These are phyloP conservation scores for Drosophila nannoptera DNA, from an alignment of 1,140 invertebrate species.

Conservation along the genomic window DNA sequence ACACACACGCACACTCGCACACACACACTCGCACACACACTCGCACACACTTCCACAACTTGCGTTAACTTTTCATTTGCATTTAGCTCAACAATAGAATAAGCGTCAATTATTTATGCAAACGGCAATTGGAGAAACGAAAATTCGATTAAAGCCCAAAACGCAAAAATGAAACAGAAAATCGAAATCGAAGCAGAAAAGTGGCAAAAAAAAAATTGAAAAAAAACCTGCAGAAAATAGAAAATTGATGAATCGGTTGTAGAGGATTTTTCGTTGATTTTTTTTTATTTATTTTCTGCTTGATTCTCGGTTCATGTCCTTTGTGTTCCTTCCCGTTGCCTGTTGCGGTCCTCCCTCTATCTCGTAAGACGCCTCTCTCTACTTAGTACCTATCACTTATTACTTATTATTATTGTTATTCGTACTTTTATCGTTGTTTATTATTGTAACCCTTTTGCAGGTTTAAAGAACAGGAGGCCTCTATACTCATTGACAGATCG, in stretches of 20 bases:
- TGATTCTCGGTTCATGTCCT: background rate
- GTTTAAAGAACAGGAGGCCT: slow-evolving; percentile 91
- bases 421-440: slow-evolving; percentile 80
- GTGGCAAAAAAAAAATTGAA: background rate
- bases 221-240: background rate
- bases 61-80: slow-evolving; percentile 24
- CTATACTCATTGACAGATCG: slow-evolving; percentile 90
- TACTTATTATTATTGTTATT: slow-evolving; percentile 60
- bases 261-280: background rate
- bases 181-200: background rate
- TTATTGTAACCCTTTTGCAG: slow-evolving; percentile 85
- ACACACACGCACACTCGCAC: slow-evolving; percentile 4
- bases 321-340: slow-evolving; percentile 13
- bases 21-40: background rate
- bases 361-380: slow-evolving; percentile 21
- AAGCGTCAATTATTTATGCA: slow-evolving; percentile 45
- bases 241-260: background rate
- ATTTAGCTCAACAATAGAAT: slow-evolving; percentile 39
- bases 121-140: background rate
- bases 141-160: background rate
- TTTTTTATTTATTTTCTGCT: background rate
- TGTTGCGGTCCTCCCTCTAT: slow-evolving; percentile 24
- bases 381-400: background rate
- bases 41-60: slow-evolving; percentile 11
- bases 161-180: background rate